Conservation (phyloP, 2,113 vertebrate genomes). For the Propithecus coquereli region DNA sequence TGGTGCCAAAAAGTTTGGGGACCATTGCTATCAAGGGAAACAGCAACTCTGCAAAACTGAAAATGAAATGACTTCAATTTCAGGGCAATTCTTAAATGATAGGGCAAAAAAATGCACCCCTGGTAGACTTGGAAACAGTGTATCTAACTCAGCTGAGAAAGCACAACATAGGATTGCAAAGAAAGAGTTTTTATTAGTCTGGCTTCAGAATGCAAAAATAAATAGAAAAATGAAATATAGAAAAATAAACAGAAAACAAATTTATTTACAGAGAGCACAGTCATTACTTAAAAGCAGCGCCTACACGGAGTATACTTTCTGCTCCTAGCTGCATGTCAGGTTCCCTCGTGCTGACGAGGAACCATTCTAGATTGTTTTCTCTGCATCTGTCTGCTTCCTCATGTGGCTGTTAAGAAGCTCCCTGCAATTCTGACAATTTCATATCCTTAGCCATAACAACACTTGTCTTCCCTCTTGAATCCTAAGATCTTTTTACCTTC, state of each 20-base stretch:
- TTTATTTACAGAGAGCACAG: neutral
- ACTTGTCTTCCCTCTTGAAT: neutral
- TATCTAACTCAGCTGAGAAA: neutral
- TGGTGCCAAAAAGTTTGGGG: no score
- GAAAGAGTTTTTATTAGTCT: constrained; percentile 55
- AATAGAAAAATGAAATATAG: constrained; percentile 32
- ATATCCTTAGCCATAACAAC: neutral
- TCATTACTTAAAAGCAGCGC: neutral
- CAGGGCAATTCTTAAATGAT: neutral
- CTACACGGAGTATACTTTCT: neutral
- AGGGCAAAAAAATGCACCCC: neutral
- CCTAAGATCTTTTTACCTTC: neutral
- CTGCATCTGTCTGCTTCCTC: neutral
- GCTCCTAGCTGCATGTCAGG: neutral
- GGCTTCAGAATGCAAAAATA: constrained; percentile 28
- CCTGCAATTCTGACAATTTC: neutral
- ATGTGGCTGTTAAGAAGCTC: neutral
- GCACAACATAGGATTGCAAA: constrained; percentile 25
- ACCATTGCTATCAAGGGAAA: constrained; percentile 8
- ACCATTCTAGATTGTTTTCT: neutral
- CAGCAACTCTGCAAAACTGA: neutral
- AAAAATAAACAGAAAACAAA: constrained; percentile 40
- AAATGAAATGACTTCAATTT: neutral
- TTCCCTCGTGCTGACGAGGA: neutral
- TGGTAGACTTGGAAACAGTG: neutral